Evolutionary conservation across 37 sponge, comb jelly and placozoan genomes (phyloP), one percentile per base, ranked within the genome.

Genomic region (Tethya wilhelma): DNA sequence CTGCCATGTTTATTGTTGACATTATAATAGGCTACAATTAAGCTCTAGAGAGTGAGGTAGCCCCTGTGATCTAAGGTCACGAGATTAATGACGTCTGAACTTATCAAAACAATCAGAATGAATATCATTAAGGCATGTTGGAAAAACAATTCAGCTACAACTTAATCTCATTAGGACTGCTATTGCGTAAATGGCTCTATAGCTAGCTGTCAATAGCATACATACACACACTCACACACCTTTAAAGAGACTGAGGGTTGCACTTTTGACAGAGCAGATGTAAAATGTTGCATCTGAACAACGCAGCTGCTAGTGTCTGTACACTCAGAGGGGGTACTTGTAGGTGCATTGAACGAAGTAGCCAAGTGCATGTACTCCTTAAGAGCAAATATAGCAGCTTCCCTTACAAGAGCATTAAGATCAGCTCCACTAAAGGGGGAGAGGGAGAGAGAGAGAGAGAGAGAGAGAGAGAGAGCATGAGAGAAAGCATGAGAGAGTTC

Each of bases 361-460:
- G 34, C 42, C 0, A 74, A 38, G 34, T 80, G 56, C 75, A 94
- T 90, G 69, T 67, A 67, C 39, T 90, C 82, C 53, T 69, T 87
- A 1, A 96, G 86, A 14, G 91, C 91, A 29, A 37, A 57, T 0
- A 86, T 78, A 66, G 96, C 83, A 4, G 99, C 96, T 53, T 98
- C 99, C 74, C 93, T 78, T 32, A 98, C 91, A 57, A 98, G 72
- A 20, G 96, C 94, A 80, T 62, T 79, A 64, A 98, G 64, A 46
- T 98, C 99, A n/a, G 99, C 99, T 49, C 99, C 99, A 29, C 56
- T 34, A 63, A 62, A 62, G 30, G 56, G 46, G 14, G 73, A 44
- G 30, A 75, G 29, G 20, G 37, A 19, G 79, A 56, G 49, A 32
- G 40, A 60, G 60, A 29, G 62, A 69, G 59, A 28, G 28, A 58